These are phyloP conservation scores for Muscicapa striata DNA, from an alignment of 2,797 vertebrate species.

Conservation along the genomic window DNA sequence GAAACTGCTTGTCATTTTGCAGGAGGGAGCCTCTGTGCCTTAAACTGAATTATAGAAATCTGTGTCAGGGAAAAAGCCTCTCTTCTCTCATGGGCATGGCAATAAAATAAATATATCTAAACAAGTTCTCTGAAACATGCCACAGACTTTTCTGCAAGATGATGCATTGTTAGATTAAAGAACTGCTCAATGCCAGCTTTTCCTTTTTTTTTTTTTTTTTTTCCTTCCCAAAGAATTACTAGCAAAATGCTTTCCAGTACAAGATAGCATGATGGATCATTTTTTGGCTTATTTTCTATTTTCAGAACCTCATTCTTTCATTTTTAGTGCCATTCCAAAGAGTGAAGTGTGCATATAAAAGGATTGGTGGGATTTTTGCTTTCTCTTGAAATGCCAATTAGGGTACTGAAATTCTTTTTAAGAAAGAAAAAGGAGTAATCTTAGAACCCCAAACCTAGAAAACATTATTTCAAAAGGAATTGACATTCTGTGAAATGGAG, in stretches of 20 bases:
- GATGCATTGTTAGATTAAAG: constrained; percentile 39
- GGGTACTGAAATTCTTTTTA: neutral
- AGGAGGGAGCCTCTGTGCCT: neutral
- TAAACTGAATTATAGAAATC: neutral
- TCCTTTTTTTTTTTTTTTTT: neutral
- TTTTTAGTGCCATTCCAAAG: neutral
- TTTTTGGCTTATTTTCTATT: constrained; percentile 34
- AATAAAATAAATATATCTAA: constrained; percentile 32
- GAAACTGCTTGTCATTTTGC: neutral
- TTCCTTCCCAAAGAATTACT: neutral
- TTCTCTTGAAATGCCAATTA: constrained; percentile 25
- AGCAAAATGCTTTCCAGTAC: constrained; percentile 1
- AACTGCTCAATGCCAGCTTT: neutral
- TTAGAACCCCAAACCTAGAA: neutral
- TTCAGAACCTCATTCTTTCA: neutral
- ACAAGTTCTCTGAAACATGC: constrained; percentile 25
- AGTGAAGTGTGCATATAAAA: neutral
- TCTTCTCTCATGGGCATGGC: neutral
- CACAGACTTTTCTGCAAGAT: constrained; percentile 12
- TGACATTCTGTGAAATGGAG: neutral
- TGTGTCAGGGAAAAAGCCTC: neutral
- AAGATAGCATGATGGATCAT: neutral
- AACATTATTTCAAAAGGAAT: neutral
- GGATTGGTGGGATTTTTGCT: neutral
- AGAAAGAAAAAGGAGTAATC: neutral